Conservation (phyloP, 2,888 invertebrate species). For the Sipha maydis region DNA sequence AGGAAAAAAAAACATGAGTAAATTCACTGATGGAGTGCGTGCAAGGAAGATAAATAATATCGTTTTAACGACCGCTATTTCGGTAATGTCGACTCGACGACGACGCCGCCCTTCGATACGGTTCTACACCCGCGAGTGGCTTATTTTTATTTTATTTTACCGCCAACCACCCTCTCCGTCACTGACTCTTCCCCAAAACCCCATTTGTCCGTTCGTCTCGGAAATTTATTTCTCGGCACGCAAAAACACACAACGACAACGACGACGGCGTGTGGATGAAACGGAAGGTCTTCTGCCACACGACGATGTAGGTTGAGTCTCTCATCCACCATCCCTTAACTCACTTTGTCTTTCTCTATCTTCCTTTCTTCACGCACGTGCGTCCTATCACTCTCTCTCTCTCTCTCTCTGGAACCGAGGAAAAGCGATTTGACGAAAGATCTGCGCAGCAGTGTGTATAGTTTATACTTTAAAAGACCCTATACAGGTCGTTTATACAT, state of each 20-base stretch:
- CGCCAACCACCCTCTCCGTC: neutral
- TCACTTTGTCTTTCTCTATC: neutral
- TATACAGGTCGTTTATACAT: too few species aligned
- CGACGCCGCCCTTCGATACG: conserved; percentile 36
- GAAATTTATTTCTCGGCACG: conserved; percentile 14
- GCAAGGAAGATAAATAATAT: conserved; percentile 36
- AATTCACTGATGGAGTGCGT: neutral
- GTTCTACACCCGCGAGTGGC: conserved; percentile 31
- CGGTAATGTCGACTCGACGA: conserved; percentile 31
- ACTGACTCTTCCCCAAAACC: neutral
- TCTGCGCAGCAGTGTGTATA: too few species aligned
- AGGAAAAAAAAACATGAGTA: neutral
- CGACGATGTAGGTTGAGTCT: neutral
- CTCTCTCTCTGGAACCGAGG: neutral
- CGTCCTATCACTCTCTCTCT: neutral
- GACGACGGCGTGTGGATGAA: neutral
- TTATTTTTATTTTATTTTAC: conserved; percentile 15
- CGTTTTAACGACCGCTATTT: conserved; percentile 40
- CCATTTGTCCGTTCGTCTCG: neutral
- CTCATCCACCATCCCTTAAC: neutral
- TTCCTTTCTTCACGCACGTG: neutral
- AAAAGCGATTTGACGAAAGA: neutral
- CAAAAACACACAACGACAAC: neutral
- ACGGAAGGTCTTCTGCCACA: neutral
- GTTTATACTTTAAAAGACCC: neutral